phyloP scores from a whole-genome alignment of 92 coral and sea anemone genomes.

The Umimayanthus kanabou region DNA sequence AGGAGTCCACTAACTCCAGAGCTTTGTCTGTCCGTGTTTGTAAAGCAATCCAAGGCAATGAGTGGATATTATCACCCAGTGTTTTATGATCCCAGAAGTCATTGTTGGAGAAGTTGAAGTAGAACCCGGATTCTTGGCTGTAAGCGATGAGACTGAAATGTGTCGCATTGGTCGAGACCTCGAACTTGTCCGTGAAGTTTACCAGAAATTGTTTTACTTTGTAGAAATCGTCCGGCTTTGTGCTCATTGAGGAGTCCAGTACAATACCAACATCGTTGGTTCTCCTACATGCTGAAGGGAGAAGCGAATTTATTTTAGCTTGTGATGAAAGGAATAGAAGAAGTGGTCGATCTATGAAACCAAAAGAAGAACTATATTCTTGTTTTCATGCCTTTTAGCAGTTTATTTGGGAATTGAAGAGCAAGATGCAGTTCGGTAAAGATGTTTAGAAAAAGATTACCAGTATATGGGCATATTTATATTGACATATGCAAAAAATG shows the following conservation, averaged over 20 bases:
- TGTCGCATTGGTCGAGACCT: constrained; percentile 5
- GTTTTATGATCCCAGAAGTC: constrained; percentile 24
- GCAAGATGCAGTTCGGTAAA: too few relatives aligned
- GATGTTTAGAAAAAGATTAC: too few relatives aligned
- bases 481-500: too few relatives aligned
- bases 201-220: constrained; percentile 28
- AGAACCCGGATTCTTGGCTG: constrained; percentile 33
- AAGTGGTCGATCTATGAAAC: too few relatives aligned
- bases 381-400: too few relatives aligned
- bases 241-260: constrained; percentile 34
- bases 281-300: constrained; percentile 11
- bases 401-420: too few relatives aligned
- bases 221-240: constrained; percentile 37
- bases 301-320: too few relatives aligned
- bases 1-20: constrained; percentile 24
- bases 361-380: too few relatives aligned
- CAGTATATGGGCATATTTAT: too few relatives aligned
- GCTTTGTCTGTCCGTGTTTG: constrained; percentile 37
- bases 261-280: constrained; percentile 30
- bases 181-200: constrained; percentile 26
- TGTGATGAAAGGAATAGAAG: too few relatives aligned
- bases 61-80: neutral
- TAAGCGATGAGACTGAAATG: constrained; percentile 41
- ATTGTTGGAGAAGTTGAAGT: constrained; percentile 39
- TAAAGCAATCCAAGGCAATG: constrained; percentile 37